Evolutionary conservation across 2,113 vertebrate species (phyloP).

Genomic region (Toxotes jaculatrix): DNA sequence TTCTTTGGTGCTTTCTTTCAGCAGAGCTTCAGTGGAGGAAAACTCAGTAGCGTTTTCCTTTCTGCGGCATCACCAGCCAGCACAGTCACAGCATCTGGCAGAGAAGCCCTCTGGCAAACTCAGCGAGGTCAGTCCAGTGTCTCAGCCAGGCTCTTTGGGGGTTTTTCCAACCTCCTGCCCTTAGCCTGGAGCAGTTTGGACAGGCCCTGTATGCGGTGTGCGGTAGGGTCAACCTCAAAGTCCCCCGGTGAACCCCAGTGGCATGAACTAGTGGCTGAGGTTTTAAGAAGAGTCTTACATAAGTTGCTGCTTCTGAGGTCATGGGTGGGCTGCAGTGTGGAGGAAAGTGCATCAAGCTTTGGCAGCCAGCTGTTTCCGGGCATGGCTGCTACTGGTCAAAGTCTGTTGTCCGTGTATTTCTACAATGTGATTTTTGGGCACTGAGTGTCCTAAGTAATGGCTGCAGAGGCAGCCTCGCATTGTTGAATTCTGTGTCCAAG

Average conservation of each 20-base stretch:
- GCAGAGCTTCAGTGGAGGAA: not conserved
- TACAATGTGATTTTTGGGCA: not conserved
- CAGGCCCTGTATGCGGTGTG: constrained; percentile 8
- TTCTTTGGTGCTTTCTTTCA: not conserved
- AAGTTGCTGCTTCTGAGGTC: too few species aligned
- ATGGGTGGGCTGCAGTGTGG: not conserved
- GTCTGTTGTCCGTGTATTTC: not conserved
- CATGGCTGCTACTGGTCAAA: not conserved
- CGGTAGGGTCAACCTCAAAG: constrained; percentile 39
- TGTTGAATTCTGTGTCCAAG: too few species aligned
- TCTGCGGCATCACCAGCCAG: not conserved
- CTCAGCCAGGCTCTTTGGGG: not conserved
- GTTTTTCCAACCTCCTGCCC: not conserved
- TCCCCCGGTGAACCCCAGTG: constrained; percentile 32
- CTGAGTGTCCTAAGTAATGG: constrained; percentile 1
- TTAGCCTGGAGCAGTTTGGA: constrained; percentile 34
- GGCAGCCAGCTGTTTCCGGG: not conserved
- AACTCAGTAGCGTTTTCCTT: not conserved
- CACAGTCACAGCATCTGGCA: constrained; percentile 32
- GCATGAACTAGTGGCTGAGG: not conserved
- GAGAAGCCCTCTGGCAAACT: constrained; percentile 29
- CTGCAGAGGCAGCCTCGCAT: too few species aligned
- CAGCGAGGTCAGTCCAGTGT: constrained; percentile 17
- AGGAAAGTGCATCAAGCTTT: constrained; percentile 1
- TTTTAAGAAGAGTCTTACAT: not conserved